Evolutionary conservation across 2,888 invertebrate genomes (phyloP).

Genomic region (Dicycla oo): DNA sequence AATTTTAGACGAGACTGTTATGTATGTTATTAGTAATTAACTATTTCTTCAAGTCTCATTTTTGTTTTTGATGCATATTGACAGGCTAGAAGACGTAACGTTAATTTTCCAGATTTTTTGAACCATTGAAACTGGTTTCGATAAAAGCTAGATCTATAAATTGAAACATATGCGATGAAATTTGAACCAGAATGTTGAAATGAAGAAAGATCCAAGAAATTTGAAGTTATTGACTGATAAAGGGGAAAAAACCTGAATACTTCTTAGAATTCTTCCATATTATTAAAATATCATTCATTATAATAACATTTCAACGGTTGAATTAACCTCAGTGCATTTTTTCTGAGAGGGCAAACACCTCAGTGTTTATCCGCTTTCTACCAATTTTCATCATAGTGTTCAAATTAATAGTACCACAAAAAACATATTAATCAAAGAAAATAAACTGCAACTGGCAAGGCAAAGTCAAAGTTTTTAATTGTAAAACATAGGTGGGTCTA

Average conservation of each 20-base stretch:
- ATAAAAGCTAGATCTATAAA: no score
- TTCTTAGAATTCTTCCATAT: not conserved
- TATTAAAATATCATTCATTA: conserved; percentile 4
- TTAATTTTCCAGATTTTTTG: no score
- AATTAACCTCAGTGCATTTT: not conserved
- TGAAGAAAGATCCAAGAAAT: no score
- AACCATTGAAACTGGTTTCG: no score
- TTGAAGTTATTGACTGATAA: no score
- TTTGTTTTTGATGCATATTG: no score
- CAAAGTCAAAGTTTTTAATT: no score
- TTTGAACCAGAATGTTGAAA: no score
- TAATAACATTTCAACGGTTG: not conserved
- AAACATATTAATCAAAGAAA: not conserved
- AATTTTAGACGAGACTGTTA: not conserved
- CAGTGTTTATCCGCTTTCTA: not conserved
- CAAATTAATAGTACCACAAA: not conserved
- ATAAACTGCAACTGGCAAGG: no score
- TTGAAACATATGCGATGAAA: no score
- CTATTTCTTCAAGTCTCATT: not conserved
- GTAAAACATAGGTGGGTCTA: no score
- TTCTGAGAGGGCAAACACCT: not conserved
- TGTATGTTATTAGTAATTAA: not conserved
- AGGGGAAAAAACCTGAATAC: not conserved
- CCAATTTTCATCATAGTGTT: not conserved
- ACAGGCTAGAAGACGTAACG: no score